Evolutionary conservation across 2,888 invertebrate genomes (phyloP).

Genomic region (Drosophila cognata): DNA sequence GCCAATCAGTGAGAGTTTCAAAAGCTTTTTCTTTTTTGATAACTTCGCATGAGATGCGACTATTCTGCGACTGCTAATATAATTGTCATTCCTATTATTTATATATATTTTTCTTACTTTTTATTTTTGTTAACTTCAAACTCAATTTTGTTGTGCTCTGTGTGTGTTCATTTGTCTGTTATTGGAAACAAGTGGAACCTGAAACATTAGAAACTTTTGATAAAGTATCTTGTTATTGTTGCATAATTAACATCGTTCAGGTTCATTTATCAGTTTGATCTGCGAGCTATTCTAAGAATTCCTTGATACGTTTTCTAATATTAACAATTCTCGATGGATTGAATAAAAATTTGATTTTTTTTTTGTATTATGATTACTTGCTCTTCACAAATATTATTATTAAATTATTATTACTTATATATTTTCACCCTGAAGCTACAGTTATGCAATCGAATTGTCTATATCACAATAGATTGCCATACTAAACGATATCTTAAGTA

Average conservation of each 20-base stretch:
- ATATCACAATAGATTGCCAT: background rate
- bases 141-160: slow-evolving; percentile 16
- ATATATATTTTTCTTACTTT: background rate
- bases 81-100: slow-evolving; percentile 8
- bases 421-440: background rate
- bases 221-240: background rate
- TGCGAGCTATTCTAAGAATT: background rate
- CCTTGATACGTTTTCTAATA: background rate
- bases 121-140: background rate
- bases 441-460: slow-evolving; percentile 18
- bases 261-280: background rate
- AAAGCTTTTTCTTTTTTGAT: background rate
- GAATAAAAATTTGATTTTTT: background rate
- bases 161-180: slow-evolving; percentile 6
- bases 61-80: slow-evolving; percentile 1
- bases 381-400: background rate
- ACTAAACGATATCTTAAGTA: slow-evolving; percentile 23
- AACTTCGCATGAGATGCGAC: slow-evolving; percentile 29
- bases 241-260: background rate
- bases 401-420: background rate
- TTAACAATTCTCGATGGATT: background rate
- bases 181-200: slow-evolving; percentile 13
- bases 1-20: slow-evolving; percentile 47
- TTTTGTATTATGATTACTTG: background rate
- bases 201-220: background rate